Evolutionary conservation across 2,797 vertebrate genomes (phyloP).

Genomic region (Leptatherina wallacei): DNA sequence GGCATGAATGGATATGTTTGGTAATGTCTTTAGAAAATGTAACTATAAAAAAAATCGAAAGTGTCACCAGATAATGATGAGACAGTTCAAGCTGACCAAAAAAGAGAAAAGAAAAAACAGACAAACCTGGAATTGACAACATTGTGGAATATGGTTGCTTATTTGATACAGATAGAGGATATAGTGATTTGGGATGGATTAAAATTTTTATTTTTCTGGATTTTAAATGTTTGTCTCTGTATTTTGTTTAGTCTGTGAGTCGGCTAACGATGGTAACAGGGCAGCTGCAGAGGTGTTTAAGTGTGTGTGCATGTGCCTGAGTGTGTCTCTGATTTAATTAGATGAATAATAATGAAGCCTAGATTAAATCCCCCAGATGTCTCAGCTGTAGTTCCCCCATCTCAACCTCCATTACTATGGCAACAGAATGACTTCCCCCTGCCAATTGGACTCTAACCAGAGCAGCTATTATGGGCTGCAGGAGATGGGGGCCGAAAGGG

Average conservation of each 20-base stretch:
- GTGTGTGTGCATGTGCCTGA: constrained; percentile 70
- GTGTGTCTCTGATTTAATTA: constrained; percentile 88
- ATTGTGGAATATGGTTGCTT: too few species aligned
- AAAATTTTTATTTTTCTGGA: background rate
- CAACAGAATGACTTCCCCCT: constrained; percentile 86
- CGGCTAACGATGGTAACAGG: constrained; percentile 61
- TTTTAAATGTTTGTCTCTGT: constrained; percentile 23
- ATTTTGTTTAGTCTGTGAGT: constrained; percentile 53
- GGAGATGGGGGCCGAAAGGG: constrained; percentile 67
- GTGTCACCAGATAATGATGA: background rate
- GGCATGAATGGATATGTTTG: background rate
- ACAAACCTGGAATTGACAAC: too few species aligned
- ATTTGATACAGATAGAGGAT: constrained; percentile 1
- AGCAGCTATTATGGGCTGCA: constrained; percentile 87
- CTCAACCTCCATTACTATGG: constrained; percentile 84
- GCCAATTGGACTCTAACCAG: constrained; percentile 88
- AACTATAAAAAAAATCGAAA: background rate
- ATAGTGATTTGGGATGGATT: constrained; percentile 30
- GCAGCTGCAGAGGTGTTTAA: constrained; percentile 78
- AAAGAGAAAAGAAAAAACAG: background rate
- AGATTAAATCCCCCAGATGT: constrained; percentile 91
- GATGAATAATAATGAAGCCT: constrained; percentile 89
- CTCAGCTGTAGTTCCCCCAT: constrained; percentile 84
- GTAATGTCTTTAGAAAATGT: constrained; percentile 1
- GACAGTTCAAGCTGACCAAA: background rate